Evolutionary conservation across 2,113 vertebrate species (phyloP), one percentile per base, ranked within the genome.

Genomic region (Trogon surrucura): DNA sequence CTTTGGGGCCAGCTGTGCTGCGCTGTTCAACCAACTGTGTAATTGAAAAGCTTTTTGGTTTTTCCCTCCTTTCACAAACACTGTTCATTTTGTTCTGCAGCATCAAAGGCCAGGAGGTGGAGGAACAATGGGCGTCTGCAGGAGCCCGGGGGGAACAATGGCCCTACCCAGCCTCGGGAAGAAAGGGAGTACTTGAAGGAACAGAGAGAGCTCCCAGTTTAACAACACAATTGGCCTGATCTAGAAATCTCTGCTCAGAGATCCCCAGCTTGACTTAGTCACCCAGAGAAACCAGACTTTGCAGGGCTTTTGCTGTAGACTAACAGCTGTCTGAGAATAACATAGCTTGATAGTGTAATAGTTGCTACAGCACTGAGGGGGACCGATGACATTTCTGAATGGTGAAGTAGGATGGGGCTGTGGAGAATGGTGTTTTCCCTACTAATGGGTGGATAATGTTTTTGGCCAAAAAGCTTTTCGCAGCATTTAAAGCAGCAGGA

Each of bases 171-270:
- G 57, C 72, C 73, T 51, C 0, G 2, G 81, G 72, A 71, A 74
- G 78, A 86, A 80, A 79, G 53, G 19, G 4, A 70, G 82, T 53
- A 83, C 93, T 84, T 92, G 69, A 60, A 83, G 93, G 95, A 96
- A 96, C 96, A 96, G 92, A 69, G 77, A 91, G 95, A 89, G 86
- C 96, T 96, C 85, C 94, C 75, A 38, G 54, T 79, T 88, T 53
- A 88, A n/a, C 81, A 72, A 67, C 85, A 94, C 91, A 96, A 91
- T 94, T 92, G 82, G 80, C 80, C 79, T 65, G 69, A 80, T 93
- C 65, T 72, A 78, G 66, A 94, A 95, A 82, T 70, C 86, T 88
- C 56, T 80, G 70, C 74, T 86, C 61, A 57, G 85, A 87, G 58
- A 53, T 70, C 50, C 26, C 51, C 48, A 38, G 69, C 79, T 87